phyloP scores from a whole-genome alignment of 2,888 invertebrate species.

The Bugulina stolonifera region DNA sequence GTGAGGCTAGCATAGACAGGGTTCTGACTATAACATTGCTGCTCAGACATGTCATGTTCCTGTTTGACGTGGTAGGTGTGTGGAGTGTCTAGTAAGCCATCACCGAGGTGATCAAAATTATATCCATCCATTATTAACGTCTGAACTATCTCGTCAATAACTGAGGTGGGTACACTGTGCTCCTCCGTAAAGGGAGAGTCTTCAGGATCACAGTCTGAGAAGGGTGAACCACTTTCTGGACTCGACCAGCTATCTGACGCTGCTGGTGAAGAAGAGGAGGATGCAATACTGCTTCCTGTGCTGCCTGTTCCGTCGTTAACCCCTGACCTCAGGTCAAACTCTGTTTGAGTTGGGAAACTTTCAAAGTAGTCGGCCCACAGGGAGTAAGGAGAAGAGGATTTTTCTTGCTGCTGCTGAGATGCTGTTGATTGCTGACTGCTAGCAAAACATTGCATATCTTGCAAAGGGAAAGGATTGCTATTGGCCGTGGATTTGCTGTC shows the following conservation, averaged over 20 bases:
- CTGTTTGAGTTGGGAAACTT: neutral
- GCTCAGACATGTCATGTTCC: neutral
- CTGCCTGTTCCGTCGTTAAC: neutral
- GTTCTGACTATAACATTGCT: neutral
- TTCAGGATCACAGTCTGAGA: conserved; percentile 4
- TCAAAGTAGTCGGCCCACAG: conserved; percentile 23
- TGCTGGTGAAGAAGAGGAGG: conserved; percentile 1
- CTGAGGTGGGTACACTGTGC: neutral
- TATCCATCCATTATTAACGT: conserved; percentile 21
- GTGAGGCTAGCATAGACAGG: conserved; percentile 17
- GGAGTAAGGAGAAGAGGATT: neutral
- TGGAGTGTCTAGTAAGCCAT: neutral
- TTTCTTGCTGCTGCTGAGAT: neutral
- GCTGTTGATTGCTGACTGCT: neutral
- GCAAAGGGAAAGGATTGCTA: neutral
- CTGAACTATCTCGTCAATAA: conserved; percentile 18
- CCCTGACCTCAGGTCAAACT: conserved; percentile 3
- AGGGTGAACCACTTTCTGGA: conserved; percentile 10
- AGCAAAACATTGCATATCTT: neutral
- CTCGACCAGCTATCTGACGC: conserved; percentile 5
- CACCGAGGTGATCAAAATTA: conserved; percentile 22
- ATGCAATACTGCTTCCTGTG: conserved; percentile 12
- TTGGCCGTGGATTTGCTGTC: neutral
- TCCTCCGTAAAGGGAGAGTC: neutral
- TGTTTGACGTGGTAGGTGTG: neutral